Percentiles rank a stretch among this genome's conserved stretches.
These are phyloP conservation scores for Flabesymbios commensalis DNA, from an alignment of 2,888 invertebrate species.

Conservation along the genomic window DNA sequence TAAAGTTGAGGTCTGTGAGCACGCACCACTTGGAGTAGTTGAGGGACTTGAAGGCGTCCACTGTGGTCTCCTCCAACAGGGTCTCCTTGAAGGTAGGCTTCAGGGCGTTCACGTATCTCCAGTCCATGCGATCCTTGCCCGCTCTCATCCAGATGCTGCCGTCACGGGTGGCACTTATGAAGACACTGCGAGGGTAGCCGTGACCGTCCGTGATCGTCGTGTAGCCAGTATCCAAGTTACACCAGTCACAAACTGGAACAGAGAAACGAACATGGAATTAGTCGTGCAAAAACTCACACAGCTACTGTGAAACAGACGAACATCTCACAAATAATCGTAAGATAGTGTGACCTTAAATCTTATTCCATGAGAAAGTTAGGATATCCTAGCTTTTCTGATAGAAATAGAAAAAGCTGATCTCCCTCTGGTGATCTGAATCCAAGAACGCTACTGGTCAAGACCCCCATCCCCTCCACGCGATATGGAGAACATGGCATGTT, in stretches of 20 bases:
- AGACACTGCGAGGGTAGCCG: constrained; percentile 29
- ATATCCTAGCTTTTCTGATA: no score
- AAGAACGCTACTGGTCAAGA: no score
- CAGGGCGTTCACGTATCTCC: constrained; percentile 23
- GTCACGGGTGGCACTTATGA: constrained; percentile 33
- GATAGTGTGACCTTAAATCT: no score
- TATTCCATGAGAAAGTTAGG: no score
- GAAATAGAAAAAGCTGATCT: no score
- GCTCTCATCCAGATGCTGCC: constrained; percentile 31
- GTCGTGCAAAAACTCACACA: no score
- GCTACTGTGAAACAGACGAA: no score
- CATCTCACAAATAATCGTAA: no score
- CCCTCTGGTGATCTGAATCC: no score
- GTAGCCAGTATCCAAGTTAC: constrained; percentile 34
- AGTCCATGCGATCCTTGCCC: constrained; percentile 29
- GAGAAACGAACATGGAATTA: no score
- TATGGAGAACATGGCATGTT: no score
- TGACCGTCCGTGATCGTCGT: constrained; percentile 30
- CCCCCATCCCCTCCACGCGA: no score
- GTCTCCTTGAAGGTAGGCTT: constrained; percentile 7
- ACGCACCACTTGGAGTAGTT: constrained; percentile 33
- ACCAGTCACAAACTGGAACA: constrained; percentile 26
- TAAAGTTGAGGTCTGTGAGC: constrained; percentile 31
- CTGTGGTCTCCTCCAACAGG: constrained; percentile 10
- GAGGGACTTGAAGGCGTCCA: constrained; percentile 22